Evolutionary conservation across 1,140 invertebrate genomes (phyloP).

Genomic region (Andrena cerasifolii): DNA sequence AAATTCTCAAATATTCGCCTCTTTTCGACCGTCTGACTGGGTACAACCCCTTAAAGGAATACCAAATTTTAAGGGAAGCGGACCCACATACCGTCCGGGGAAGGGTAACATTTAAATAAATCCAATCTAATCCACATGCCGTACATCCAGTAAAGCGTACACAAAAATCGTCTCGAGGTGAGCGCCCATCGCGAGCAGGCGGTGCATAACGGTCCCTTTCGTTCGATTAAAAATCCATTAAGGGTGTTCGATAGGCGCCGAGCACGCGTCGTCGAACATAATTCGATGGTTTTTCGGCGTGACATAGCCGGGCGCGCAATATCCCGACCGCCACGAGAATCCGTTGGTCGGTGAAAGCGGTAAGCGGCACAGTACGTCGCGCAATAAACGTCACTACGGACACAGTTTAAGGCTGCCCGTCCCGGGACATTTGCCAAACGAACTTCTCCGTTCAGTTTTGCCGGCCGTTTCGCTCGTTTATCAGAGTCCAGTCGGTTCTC

Average conservation of each 20-base stretch:
- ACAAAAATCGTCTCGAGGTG: no score
- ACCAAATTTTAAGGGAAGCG: no score
- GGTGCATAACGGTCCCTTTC: not conserved
- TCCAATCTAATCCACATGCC: no score
- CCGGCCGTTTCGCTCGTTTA: conserved; percentile 46
- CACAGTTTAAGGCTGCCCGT: conserved; percentile 34
- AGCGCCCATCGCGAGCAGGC: not conserved
- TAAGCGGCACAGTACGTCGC: conserved; percentile 18
- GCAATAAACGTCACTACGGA: conserved; percentile 47
- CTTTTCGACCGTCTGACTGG: no score
- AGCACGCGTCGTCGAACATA: no score
- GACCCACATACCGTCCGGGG: no score
- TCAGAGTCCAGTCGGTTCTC: conserved; percentile 10
- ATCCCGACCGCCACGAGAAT: not conserved
- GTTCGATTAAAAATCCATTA: conserved; percentile 1
- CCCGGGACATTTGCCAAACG: conserved; percentile 48
- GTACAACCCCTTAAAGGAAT: no score
- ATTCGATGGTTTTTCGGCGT: not conserved
- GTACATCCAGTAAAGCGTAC: no score
- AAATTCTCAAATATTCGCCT: no score
- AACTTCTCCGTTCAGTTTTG: conserved; percentile 35
- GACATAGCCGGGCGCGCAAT: not conserved
- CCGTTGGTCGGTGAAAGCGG: not conserved
- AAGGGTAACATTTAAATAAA: no score
- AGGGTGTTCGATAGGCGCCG: not conserved